Conservation (phyloP, 2,888 invertebrate genomes). For the Tricholauxania praeusta region DNA sequence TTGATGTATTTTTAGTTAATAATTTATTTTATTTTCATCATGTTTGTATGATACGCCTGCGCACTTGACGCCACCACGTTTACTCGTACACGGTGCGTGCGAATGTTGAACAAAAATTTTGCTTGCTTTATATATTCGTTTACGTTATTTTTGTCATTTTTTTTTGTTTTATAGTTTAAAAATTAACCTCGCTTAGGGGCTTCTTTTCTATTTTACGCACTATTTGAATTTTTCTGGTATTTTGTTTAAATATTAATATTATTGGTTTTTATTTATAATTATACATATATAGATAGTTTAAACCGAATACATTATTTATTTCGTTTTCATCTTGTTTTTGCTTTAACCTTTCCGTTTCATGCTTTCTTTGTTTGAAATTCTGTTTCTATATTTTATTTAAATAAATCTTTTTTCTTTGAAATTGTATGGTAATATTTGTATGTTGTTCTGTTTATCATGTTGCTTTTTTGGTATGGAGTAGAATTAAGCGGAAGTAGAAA, state of each 20-base stretch:
- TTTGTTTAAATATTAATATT: constrained; percentile 67
- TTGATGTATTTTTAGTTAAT: no score
- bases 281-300: constrained; percentile 67
- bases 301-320: constrained; percentile 63
- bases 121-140: constrained; percentile 19
- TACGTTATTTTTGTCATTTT: constrained; percentile 16
- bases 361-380: constrained; percentile 12
- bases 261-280: constrained; percentile 57
- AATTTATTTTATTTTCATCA: neutral
- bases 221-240: constrained; percentile 56
- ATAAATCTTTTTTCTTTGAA: constrained; percentile 1
- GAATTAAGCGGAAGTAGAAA: constrained; percentile 7
- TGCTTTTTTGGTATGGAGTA: constrained; percentile 4
- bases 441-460: constrained; percentile 5
- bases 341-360: constrained; percentile 42
- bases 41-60: constrained; percentile 24
- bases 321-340: constrained; percentile 46
- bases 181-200: constrained; percentile 9
- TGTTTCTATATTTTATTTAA: constrained; percentile 13
- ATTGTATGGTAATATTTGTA: neutral
- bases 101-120: neutral
- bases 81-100: no score
- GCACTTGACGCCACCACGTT: constrained; percentile 8
- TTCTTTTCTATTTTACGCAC: constrained; percentile 19
- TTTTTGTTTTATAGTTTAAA: constrained; percentile 5